A percentile compares a stretch with the other conserved stretches of the same genome.
Conservation (phyloP, 2,113 vertebrate species). For the Lethenteron reissneri region DNA sequence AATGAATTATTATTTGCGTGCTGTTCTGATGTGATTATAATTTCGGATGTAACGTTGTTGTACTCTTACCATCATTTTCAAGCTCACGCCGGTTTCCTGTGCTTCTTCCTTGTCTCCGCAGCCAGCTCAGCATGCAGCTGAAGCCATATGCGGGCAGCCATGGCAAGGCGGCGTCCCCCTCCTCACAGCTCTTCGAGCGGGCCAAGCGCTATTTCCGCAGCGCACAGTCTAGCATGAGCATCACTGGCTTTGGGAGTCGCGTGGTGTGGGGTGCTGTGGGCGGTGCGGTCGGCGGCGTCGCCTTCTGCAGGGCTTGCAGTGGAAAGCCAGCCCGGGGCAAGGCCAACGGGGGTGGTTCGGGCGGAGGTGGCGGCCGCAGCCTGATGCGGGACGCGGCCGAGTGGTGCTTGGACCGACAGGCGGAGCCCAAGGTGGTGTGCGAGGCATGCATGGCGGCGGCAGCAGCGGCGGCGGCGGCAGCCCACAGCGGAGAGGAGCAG, state of each 20-base stretch:
- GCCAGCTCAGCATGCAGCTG: conserved; percentile 2
- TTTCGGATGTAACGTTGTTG: too few species aligned
- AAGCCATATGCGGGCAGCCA: conserved; percentile 5
- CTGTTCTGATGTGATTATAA: too few species aligned
- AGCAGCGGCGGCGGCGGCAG: too few species aligned
- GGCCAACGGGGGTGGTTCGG: not conserved
- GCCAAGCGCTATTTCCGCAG: conserved; percentile 5
- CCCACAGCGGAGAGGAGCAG: conserved; percentile 30
- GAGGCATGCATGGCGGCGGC: not conserved
- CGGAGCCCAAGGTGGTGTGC: not conserved
- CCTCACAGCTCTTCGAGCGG: conserved; percentile 3
- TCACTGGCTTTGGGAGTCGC: not conserved
- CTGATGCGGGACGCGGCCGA: too few species aligned
- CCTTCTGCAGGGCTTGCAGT: not conserved
- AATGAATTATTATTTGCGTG: too few species aligned
- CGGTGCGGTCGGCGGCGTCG: not conserved
- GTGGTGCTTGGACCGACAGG: not conserved
- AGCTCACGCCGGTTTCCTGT: not conserved
- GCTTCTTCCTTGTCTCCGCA: not conserved
- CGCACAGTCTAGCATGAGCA: conserved; percentile 3
- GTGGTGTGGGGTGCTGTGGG: conserved; percentile 1
- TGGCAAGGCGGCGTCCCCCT: conserved; percentile 6
- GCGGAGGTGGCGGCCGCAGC: not conserved
- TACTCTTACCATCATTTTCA: too few species aligned
- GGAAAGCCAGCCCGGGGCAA: not conserved